phyloP scores from a whole-genome alignment of 2,888 invertebrate genomes.

The Mesorhabditis belari region DNA sequence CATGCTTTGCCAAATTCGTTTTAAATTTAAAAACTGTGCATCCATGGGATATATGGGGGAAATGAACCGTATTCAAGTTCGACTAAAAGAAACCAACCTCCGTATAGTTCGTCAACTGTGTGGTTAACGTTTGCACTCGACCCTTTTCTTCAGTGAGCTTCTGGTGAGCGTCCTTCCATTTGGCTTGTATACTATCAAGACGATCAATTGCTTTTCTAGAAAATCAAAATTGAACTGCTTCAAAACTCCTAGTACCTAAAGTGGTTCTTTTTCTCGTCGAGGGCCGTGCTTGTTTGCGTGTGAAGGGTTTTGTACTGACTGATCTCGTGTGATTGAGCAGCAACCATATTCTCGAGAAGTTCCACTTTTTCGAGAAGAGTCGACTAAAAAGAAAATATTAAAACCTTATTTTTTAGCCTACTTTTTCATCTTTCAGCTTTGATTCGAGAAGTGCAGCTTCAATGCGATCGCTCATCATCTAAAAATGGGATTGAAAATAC shows the following conservation, averaged over 20 bases:
- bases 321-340: neutral
- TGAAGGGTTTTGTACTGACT: neutral
- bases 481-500: too few relatives aligned
- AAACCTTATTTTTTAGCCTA: neutral
- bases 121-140: constrained; percentile 92
- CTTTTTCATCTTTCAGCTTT: neutral
- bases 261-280: too few relatives aligned
- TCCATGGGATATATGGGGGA: neutral
- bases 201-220: too few relatives aligned
- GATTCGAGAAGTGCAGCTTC: constrained; percentile 71
- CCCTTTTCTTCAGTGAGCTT: constrained; percentile 84
- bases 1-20: too few relatives aligned
- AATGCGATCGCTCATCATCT: constrained; percentile 91
- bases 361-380: neutral
- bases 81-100: too few relatives aligned
- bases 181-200: too few relatives aligned
- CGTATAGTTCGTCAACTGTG: constrained; percentile 75
- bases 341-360: neutral
- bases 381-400: neutral
- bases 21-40: too few relatives aligned
- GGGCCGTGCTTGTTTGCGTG: neutral
- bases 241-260: too few relatives aligned
- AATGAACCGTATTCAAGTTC: neutral
- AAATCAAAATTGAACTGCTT: too few relatives aligned
- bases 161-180: constrained; percentile 70